Conservation (phyloP, 2,888 invertebrate genomes). For the Caenorhabditis macrosperma region DNA sequence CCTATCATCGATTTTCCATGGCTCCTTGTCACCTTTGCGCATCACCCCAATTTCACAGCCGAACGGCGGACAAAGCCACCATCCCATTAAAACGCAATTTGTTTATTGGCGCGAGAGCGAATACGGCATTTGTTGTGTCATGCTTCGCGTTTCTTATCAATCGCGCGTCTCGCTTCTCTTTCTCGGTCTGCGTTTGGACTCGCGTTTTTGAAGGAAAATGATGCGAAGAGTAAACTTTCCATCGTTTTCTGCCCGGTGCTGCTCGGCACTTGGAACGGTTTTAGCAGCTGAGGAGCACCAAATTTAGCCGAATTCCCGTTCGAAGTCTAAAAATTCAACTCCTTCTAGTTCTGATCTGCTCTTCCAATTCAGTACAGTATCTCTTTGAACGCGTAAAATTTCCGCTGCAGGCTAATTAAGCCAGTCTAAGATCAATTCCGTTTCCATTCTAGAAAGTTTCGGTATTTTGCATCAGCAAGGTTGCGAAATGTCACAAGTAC, state of each 20-base stretch:
- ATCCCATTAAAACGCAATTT: neutral
- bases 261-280: conserved; percentile 81
- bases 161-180: neutral
- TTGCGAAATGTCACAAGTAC: neutral
- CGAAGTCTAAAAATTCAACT: too few species aligned
- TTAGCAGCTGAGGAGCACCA: conserved; percentile 81
- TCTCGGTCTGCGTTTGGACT: conserved; percentile 10
- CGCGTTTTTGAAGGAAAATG: conserved; percentile 12
- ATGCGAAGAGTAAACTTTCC: conserved; percentile 42
- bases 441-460: conserved; percentile 81
- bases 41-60: neutral
- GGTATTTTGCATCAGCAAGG: conserved; percentile 28
- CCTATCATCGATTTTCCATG: conserved; percentile 13
- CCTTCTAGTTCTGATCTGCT: too few species aligned
- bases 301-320: conserved; percentile 81
- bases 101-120: conserved; percentile 2
- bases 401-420: too few species aligned
- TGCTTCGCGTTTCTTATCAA: conserved; percentile 1
- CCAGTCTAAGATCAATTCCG: conserved; percentile 84
- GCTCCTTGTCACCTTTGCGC: neutral
- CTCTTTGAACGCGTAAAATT: too few species aligned
- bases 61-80: neutral
- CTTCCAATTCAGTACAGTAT: too few species aligned
- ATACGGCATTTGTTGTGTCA: conserved; percentile 9
- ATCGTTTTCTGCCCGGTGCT: neutral